A percentile compares a stretch with the other conserved stretches of the same genome.
Conservation (phyloP, 2,113 vertebrate species). For the Menidia beryllina region DNA sequence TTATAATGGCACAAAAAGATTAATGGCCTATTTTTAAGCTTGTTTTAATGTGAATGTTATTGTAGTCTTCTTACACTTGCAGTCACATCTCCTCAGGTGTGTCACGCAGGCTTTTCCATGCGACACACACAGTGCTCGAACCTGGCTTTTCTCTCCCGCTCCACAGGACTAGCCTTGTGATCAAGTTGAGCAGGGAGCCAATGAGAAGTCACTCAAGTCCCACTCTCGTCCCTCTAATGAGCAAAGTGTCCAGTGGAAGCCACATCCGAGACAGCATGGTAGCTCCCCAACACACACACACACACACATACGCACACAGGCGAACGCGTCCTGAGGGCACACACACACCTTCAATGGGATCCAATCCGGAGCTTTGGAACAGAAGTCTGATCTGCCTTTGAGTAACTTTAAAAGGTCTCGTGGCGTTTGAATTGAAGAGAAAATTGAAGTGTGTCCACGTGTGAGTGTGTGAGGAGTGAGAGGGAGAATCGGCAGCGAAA, state of each 20-base stretch:
- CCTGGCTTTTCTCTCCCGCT: conserved; percentile 49
- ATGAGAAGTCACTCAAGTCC: conserved; percentile 70
- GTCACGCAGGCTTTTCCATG: conserved; percentile 28
- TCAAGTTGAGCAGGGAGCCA: conserved; percentile 71
- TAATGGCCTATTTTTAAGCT: too few species aligned
- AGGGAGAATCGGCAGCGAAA: conserved; percentile 49
- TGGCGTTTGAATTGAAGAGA: conserved; percentile 68
- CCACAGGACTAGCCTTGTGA: conserved; percentile 59
- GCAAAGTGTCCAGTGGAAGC: conserved; percentile 77
- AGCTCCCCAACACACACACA: conserved; percentile 35
- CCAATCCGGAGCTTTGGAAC: conserved; percentile 68
- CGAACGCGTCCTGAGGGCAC: conserved; percentile 28
- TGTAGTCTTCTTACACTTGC: background rate
- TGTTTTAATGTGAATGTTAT: conserved; percentile 10
- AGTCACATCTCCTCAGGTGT: conserved; percentile 10
- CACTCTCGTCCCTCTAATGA: conserved; percentile 79
- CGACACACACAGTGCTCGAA: conserved; percentile 25
- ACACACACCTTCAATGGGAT: conserved; percentile 53
- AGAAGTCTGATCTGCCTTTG: conserved; percentile 77
- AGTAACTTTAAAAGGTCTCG: conserved; percentile 81
- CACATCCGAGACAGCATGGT: conserved; percentile 69
- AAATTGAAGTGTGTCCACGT: conserved; percentile 38
- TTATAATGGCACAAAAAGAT: background rate
- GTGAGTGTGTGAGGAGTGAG: conserved; percentile 13
- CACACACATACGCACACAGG: conserved; percentile 11